Base-by-base conservation (phyloP, 2,888 invertebrate species). In the Augochlorella aurata region DNA sequence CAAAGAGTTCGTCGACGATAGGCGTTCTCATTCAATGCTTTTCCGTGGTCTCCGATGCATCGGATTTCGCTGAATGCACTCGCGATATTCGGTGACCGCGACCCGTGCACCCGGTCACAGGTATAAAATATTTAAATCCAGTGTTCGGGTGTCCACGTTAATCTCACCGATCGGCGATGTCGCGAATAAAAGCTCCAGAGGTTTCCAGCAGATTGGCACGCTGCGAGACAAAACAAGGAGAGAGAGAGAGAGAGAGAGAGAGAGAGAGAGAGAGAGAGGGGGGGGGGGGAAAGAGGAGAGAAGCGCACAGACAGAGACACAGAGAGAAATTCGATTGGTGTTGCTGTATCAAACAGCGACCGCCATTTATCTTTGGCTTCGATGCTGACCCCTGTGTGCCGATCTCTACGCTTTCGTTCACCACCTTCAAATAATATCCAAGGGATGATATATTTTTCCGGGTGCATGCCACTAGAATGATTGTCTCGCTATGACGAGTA, bases 121-220 rank as follows among this genome's bases (percentile, higher is more conserved):
- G 18, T 78, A 24, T 69, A 65, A 74, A 79, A 79, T 74, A 81
- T 79, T 74, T 70, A 74, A 81, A 81, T 81, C 65, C 78, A 12
- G 16, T 49, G 61, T 14, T 54, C 61, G 14, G 8, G 29, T 18
- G 54, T n/a, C 47, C 47, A 78, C 73, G 54, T 78, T 81, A 74
- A 81, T 81, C 79, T 79, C 45, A 24, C 29, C 81, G 81, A 74
- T 79, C 79, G 44, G 74, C 66, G 12, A 74, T 74, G 79, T 74
- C 79, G 79, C 66, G 81, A 66, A 74, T 74, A 74, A 81, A 74
- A 81, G 74, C 79, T 70, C 18, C 79, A 50, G 66, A 74, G 69
- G 44, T 29, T 38, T 47, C 65, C 65, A 38, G n/a, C 73, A 66
- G 78, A 78, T 81, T 81, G 78, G 61, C 52, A 52, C 21, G 21